Percentiles rank a stretch among this genome's conserved stretches.
Conservation (phyloP, 2,888 invertebrate species). For the Lydus trimaculatus region DNA sequence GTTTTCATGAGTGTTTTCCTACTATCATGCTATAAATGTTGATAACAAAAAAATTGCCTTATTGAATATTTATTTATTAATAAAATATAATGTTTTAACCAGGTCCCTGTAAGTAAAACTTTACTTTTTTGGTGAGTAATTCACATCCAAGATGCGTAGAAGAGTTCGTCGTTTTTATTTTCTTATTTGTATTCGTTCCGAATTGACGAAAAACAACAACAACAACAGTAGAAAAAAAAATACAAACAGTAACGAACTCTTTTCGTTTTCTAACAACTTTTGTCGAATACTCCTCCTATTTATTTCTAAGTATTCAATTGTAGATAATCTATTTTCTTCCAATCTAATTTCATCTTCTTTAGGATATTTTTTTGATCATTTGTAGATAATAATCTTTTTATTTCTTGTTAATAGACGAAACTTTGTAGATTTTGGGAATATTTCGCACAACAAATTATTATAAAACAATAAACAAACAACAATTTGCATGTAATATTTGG, state of each 20-base stretch:
- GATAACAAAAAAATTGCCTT: background rate
- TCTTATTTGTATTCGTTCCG: too few relatives aligned
- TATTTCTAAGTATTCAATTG: slow-evolving; percentile 31
- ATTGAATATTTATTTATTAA: slow-evolving; percentile 27
- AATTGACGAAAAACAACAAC: too few relatives aligned
- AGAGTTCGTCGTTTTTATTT: slow-evolving; percentile 34
- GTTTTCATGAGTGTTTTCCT: too few relatives aligned
- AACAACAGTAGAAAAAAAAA: background rate
- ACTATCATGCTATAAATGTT: too few relatives aligned
- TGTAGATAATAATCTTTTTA: slow-evolving; percentile 23
- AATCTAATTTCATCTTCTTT: background rate
- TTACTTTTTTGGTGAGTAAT: slow-evolving; percentile 48
- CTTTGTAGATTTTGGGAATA: slow-evolving; percentile 21
- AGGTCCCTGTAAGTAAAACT: slow-evolving; percentile 50
- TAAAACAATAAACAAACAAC: background rate
- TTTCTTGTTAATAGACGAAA: background rate
- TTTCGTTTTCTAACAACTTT: slow-evolving; percentile 33
- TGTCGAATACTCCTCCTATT: slow-evolving; percentile 29
- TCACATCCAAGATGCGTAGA: slow-evolving; percentile 24
- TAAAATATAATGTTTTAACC: slow-evolving; percentile 42
- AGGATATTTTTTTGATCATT: background rate
- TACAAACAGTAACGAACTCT: slow-evolving; percentile 34
- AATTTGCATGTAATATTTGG: background rate
- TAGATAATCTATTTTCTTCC: slow-evolving; percentile 30
- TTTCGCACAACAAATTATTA: background rate